phyloP scores from a whole-genome alignment of 1,140 invertebrate species.

The Saccostrea echinata region DNA sequence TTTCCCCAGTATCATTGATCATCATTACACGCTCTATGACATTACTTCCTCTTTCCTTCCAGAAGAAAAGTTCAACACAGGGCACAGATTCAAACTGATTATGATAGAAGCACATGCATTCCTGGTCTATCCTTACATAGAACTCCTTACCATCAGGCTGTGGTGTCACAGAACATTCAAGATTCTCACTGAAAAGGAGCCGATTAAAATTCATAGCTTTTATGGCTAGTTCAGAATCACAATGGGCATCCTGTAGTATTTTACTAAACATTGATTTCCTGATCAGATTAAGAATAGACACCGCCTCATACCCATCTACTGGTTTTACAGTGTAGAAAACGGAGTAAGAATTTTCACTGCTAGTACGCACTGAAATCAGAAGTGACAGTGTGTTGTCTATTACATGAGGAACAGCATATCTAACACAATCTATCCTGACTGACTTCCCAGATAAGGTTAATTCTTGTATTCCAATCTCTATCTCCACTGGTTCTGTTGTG shows the following conservation, averaged over 20 bases:
- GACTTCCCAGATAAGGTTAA: background rate
- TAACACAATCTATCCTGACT: background rate
- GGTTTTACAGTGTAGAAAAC: background rate
- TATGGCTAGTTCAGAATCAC: background rate
- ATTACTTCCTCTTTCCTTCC: background rate
- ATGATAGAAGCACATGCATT: background rate
- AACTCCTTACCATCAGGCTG: background rate
- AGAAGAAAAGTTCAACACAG: background rate
- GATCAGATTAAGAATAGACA: background rate
- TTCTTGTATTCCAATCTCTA: background rate
- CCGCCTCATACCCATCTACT: background rate
- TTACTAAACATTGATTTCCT: conserved; percentile 16
- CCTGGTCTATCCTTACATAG: background rate
- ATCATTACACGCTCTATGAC: background rate
- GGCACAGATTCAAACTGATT: background rate
- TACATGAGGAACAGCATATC: background rate
- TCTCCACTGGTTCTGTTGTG: background rate
- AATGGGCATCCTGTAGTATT: background rate
- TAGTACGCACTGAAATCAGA: background rate
- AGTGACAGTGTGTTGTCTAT: background rate
- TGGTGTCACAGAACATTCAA: background rate
- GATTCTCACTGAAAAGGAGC: background rate
- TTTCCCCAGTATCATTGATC: background rate
- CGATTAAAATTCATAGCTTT: background rate
- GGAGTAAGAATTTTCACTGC: background rate